phyloP scores from a whole-genome alignment of 2,797 vertebrate genomes.

The Mus minutoides region DNA sequence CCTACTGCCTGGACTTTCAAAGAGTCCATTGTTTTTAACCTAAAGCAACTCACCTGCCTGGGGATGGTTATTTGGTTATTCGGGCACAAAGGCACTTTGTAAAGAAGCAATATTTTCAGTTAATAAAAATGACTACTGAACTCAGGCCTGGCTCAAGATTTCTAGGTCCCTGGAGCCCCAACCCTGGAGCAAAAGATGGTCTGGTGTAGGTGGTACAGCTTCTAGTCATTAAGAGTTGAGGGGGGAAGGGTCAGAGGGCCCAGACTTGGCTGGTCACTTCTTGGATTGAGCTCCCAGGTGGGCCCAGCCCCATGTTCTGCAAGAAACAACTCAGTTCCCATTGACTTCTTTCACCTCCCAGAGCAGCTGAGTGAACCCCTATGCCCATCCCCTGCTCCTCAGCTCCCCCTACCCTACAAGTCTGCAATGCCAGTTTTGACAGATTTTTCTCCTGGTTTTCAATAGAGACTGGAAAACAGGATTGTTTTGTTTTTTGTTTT shows the following conservation, averaged over 20 bases:
- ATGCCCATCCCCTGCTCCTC: not conserved
- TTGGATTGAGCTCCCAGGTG: not conserved
- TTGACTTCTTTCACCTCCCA: not conserved
- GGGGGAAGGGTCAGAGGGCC: not conserved
- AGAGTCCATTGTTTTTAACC: conserved; percentile 4
- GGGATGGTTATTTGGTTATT: not conserved
- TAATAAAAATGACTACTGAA: not conserved
- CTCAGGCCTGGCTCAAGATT: not conserved
- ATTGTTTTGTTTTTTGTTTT: not conserved
- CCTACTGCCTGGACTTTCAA: not conserved
- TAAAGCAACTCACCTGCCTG: not conserved
- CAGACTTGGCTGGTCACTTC: not conserved
- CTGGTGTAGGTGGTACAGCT: not conserved
- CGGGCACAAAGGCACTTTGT: not conserved
- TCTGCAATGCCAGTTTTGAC: not conserved
- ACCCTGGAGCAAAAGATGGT: not conserved
- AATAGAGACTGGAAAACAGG: conserved; percentile 22
- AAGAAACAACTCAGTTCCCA: not conserved
- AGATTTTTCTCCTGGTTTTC: not conserved
- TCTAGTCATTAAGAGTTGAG: not conserved
- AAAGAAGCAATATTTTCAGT: conserved; percentile 41
- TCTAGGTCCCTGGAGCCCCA: not conserved
- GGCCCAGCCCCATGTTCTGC: not conserved
- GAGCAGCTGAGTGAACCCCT: not conserved
- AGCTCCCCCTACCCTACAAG: not conserved